Percentiles rank a stretch among this genome's conserved stretches.
phyloP scores from a whole-genome alignment of 2,797 vertebrate species.

The Tachyglossus aculeatus region DNA sequence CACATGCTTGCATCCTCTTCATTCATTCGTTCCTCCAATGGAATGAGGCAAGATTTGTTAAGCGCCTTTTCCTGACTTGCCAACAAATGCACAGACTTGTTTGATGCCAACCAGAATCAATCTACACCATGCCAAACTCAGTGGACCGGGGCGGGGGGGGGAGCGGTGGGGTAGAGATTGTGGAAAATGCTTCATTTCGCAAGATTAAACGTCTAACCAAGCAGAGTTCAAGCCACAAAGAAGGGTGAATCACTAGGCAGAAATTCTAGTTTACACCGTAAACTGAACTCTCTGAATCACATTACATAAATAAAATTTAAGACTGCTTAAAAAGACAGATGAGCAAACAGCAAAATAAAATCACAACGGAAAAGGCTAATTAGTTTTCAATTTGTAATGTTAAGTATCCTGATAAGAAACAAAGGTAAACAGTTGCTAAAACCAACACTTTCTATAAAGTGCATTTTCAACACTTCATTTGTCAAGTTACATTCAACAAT shows the following conservation, averaged over 20 bases:
- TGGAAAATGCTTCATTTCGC: too few species aligned
- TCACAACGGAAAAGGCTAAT: too few species aligned
- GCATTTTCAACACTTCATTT: constrained; percentile 13
- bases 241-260: not conserved
- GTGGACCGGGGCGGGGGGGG: too few species aligned
- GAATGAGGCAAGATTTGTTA: not conserved
- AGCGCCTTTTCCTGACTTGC: not conserved
- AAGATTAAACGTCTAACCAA: too few species aligned
- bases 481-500: not conserved
- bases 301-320: not conserved
- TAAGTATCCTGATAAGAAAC: constrained; percentile 10
- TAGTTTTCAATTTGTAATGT: constrained; percentile 9
- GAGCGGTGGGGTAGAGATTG: too few species aligned
- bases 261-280: not conserved
- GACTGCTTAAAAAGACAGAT: constrained; percentile 14
- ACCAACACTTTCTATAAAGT: constrained; percentile 8
- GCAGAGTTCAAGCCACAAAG: too few species aligned
- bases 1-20: not conserved
- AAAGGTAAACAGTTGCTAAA: constrained; percentile 5
- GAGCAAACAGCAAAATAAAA: constrained; percentile 24
- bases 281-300: too few species aligned
- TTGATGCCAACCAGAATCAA: too few species aligned
- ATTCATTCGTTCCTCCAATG: not conserved
- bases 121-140: too few species aligned
- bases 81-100: too few species aligned